Evolutionary conservation across 2,888 invertebrate species (phyloP).

Genomic region (Zaprionus bogoriensis): DNA sequence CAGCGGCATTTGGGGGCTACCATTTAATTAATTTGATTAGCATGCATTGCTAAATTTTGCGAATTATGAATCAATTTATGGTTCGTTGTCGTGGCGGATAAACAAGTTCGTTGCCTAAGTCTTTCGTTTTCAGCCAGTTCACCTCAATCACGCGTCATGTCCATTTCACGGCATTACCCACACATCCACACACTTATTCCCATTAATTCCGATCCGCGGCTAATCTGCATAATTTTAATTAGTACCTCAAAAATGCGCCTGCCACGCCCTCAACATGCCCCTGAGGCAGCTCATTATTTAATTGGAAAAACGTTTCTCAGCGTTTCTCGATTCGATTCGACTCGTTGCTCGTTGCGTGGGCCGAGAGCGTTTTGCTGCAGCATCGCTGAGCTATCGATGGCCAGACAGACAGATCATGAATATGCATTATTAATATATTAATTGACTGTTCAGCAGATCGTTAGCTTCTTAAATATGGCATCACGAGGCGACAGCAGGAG

Average conservation of each 20-base stretch:
- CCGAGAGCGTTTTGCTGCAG: slow-evolving; percentile 1
- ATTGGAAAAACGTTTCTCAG: slow-evolving; percentile 3
- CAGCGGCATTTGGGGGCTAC: slow-evolving; percentile 33
- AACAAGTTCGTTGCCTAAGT: slow-evolving; percentile 66
- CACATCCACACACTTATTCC: slow-evolving; percentile 14
- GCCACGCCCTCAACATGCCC: slow-evolving; percentile 54
- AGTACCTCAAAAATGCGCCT: slow-evolving; percentile 32
- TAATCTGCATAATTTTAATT: slow-evolving; percentile 65
- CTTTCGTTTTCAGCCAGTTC: slow-evolving; percentile 31
- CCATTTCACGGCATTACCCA: slow-evolving; percentile 39
- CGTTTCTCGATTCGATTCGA: slow-evolving; percentile 2
- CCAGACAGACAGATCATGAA: slow-evolving; percentile 54
- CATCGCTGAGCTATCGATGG: slow-evolving; percentile 6
- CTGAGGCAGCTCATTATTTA: slow-evolving; percentile 10
- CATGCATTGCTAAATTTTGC: slow-evolving; percentile 49
- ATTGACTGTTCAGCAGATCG: slow-evolving; percentile 66
- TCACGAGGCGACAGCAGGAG: background rate
- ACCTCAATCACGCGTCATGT: slow-evolving; percentile 31
- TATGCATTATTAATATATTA: slow-evolving; percentile 67
- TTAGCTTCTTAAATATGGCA: slow-evolving; percentile 66
- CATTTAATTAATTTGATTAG: slow-evolving; percentile 75
- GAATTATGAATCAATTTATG: slow-evolving; percentile 73
- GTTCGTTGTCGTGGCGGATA: slow-evolving; percentile 58
- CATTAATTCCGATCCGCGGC: too few species aligned
- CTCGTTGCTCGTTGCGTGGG: slow-evolving; percentile 38